Percentiles rank a stretch among this genome's conserved stretches.
Evolutionary conservation across 92 coral and sea anemone genomes (phyloP).

Genomic region (Pocillopora grandis): DNA sequence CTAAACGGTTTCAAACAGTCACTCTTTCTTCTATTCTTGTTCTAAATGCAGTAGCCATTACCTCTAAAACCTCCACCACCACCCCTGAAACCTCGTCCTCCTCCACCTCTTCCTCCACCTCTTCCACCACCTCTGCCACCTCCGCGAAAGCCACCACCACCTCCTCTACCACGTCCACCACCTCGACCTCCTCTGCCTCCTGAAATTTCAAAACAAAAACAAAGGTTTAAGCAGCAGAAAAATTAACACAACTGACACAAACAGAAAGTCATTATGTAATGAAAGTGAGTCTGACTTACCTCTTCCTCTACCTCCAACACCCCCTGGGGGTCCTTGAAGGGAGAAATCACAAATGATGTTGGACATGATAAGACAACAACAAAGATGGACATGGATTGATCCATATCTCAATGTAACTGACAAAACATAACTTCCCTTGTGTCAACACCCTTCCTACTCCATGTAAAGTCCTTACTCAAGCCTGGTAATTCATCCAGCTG

Average conservation of each 20-base stretch:
- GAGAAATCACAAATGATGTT: neutral
- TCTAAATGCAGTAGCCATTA: neutral
- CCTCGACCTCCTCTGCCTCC: constrained; percentile 62
- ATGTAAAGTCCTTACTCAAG: no score
- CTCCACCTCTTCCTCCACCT: constrained; percentile 31
- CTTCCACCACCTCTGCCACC: constrained; percentile 63
- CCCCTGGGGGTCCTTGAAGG: constrained; percentile 56
- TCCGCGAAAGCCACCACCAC: constrained; percentile 58
- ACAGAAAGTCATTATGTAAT: neutral
- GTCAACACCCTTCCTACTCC: no score
- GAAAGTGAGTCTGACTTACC: neutral
- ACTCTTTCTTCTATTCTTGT: no score
- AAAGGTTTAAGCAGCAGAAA: neutral
- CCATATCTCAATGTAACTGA: no score
- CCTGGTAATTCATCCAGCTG: no score
- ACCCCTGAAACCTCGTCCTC: constrained; percentile 54
- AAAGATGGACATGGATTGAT: no score
- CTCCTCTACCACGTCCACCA: constrained; percentile 32
- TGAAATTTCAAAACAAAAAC: neutral
- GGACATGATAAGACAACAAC: neutral
- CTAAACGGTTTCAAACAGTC: no score
- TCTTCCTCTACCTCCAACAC: constrained; percentile 82
- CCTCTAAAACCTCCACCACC: constrained; percentile 56
- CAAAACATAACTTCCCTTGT: no score
- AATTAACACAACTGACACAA: neutral